Evolutionary conservation across 2,888 invertebrate species (phyloP).

Genomic region (Blera fallax): DNA sequence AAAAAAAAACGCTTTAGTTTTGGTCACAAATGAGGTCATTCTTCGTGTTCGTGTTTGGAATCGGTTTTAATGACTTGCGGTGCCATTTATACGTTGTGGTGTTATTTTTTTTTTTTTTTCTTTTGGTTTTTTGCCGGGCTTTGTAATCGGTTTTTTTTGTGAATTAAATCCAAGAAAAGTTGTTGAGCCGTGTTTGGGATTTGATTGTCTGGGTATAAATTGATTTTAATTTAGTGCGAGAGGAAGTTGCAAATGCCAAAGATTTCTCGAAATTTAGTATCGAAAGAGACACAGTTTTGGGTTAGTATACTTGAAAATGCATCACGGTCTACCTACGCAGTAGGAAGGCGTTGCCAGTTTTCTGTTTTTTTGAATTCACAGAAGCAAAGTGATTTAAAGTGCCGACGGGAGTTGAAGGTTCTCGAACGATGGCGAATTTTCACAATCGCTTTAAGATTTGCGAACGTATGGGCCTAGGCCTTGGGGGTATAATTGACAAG

Average conservation of each 20-base stretch:
- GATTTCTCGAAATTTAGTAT: not conserved
- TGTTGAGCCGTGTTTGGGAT: conserved; percentile 36
- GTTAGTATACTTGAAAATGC: not conserved
- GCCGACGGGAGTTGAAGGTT: not conserved
- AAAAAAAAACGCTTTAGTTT: conserved; percentile 18
- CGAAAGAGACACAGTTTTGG: not conserved
- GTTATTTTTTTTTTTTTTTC: not conserved
- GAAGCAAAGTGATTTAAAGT: not conserved
- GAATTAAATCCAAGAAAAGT: conserved; percentile 33
- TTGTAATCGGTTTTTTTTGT: not conserved
- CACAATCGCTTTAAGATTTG: not conserved
- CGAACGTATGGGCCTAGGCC: not conserved
- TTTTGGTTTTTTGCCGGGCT: not conserved
- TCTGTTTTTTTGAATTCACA: not conserved
- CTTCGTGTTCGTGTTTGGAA: conserved; percentile 53
- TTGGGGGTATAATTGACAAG: not conserved
- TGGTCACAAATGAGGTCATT: conserved; percentile 62
- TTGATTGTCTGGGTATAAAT: conserved; percentile 16
- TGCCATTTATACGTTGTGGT: not conserved
- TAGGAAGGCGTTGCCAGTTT: not conserved
- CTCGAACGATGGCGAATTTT: not conserved
- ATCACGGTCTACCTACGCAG: not conserved
- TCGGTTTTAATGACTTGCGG: conserved; percentile 39
- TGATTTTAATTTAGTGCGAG: conserved; percentile 10
- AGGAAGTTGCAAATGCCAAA: conserved; percentile 48